phyloP scores from a whole-genome alignment of 2,888 invertebrate genomes.

The Dolichopus griseipennis region DNA sequence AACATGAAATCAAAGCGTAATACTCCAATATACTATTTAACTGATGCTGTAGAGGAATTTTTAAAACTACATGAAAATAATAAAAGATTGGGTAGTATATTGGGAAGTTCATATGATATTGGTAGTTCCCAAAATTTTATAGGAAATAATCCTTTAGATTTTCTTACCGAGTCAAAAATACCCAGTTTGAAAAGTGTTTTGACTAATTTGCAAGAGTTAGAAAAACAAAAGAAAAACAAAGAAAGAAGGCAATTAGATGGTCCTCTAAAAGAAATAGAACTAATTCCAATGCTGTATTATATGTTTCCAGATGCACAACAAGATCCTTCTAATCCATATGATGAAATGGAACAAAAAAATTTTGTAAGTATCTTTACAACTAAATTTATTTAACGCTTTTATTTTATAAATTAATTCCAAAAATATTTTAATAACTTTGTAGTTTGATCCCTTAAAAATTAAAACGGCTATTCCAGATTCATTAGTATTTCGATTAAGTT shows the following conservation, averaged over 20 bases:
- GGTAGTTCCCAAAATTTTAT: conserved; percentile 47
- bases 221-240: conserved; percentile 43
- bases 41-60: conserved; percentile 65
- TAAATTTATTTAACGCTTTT: conserved; percentile 10
- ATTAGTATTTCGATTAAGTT: conserved; percentile 71
- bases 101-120: conserved; percentile 40
- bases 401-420: neutral
- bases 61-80: conserved; percentile 50
- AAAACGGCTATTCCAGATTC: conserved; percentile 73
- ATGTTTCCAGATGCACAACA: conserved; percentile 82
- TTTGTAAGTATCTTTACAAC: conserved; percentile 40
- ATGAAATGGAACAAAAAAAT: conserved; percentile 41
- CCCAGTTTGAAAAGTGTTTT: conserved; percentile 54
- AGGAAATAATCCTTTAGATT: conserved; percentile 52
- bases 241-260: conserved; percentile 51
- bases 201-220: conserved; percentile 15
- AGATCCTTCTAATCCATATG: conserved; percentile 50
- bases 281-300: conserved; percentile 70
- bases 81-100: conserved; percentile 30
- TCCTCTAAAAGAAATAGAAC: conserved; percentile 65
- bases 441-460: conserved; percentile 49
- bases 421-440: conserved; percentile 23
- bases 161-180: conserved; percentile 68
- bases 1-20: conserved; percentile 52
- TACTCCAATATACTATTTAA: conserved; percentile 62